These are phyloP conservation scores for Ophioderma brevispina DNA, from an alignment of 35 echinoderm and acorn worm species.

Conservation along the genomic window DNA sequence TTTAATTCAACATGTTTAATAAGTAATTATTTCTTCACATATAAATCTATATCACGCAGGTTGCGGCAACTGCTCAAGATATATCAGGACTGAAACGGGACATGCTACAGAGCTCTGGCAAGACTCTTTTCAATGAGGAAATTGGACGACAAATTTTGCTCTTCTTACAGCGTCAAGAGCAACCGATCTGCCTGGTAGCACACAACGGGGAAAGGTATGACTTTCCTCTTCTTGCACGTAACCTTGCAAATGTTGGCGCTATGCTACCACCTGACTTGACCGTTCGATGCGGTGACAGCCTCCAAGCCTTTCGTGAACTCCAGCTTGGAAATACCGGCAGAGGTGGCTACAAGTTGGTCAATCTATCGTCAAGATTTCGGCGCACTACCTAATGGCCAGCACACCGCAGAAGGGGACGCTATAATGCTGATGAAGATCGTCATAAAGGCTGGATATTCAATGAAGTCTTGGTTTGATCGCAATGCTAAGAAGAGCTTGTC, in stretches of 20 bases:
- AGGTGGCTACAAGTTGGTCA: background rate
- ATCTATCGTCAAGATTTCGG: background rate
- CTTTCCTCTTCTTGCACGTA: background rate
- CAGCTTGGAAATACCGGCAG: background rate
- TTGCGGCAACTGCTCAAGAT: no score
- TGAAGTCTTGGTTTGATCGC: background rate
- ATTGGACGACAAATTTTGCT: background rate
- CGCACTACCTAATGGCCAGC: background rate
- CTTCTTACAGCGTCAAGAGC: background rate
- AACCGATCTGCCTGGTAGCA: background rate
- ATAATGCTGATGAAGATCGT: background rate
- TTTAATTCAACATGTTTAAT: background rate
- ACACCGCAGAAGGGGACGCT: background rate
- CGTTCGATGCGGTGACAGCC: background rate
- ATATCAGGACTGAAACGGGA: background rate
- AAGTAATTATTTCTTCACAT: background rate
- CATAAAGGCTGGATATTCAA: background rate
- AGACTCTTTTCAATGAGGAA: background rate
- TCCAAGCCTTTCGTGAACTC: background rate
- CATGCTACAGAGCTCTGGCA: background rate
- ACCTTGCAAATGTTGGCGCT: background rate
- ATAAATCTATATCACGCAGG: no score
- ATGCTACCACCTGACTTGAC: background rate
- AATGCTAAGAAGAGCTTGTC: background rate
- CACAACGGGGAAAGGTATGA: background rate